Base-by-base conservation (phyloP, 2,888 invertebrate species). In the Mystacides longicornis region DNA sequence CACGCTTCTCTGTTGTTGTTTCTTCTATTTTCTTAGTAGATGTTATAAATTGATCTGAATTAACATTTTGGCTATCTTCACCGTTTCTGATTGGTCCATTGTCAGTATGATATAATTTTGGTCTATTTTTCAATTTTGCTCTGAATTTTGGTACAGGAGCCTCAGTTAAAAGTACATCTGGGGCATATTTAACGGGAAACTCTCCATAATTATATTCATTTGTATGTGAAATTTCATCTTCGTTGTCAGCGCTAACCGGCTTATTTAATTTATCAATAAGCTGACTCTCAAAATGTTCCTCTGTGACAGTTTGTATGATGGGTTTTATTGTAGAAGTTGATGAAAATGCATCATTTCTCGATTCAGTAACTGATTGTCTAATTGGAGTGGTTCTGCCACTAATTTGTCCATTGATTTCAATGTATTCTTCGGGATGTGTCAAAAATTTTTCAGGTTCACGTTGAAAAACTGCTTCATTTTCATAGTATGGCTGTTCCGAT, bases 91-190 rank as follows among this genome's bases (percentile, higher is more conserved):
- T 68, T 54, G 65, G 67, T 22, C 63, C 60, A 18, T 70, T 66
- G 58, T 66, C 65, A 47, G 59, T 67, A 20, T 69, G 64, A 14
- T 67, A 60, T 1, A 52, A 31, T 19, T 61, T 61, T 21, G 59
- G 57, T 19, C 61, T 49, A 37, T 52, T 45, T 27, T 57, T 49
- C 43, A 61, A 60, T 64, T 70, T 63, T 68, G 65, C 63, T 72
- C 73, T 54, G 67, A 68, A 20, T 65, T 63, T 46, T 64, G 60
- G 48, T 59, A 67, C 2, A 64, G 59, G 46, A 66, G 55, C 31
- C 63, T 71, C 72, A 5, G 71, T 70, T 11, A 66, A 64, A 11
- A 66, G 62, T 52, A 71, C 70, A 48, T 70, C 68, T 46, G 67
- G 69, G 1, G 65, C 60, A 33, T 65, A 62, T 20, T 67, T 62